These are phyloP conservation scores for Rhodophaea formosa DNA, from an alignment of 2,888 invertebrate genomes.

Conservation along the genomic window DNA sequence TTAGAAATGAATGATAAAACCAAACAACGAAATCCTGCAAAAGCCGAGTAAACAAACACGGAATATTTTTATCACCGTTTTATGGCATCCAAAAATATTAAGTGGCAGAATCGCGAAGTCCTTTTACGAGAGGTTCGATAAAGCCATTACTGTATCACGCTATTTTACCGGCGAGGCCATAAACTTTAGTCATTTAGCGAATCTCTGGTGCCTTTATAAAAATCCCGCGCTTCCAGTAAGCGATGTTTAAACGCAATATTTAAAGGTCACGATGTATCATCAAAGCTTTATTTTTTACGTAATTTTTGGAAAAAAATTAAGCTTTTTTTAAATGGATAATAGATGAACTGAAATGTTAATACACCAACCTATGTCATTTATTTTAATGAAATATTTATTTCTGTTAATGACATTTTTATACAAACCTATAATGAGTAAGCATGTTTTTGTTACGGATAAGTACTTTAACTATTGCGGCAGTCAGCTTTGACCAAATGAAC, in stretches of 20 bases:
- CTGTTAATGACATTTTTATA: too few relatives aligned
- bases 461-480: too few relatives aligned
- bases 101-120: constrained; percentile 26
- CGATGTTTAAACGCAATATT: not conserved
- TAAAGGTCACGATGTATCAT: not conserved
- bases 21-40: not conserved
- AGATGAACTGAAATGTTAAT: too few relatives aligned
- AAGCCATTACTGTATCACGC: constrained; percentile 33
- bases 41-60: not conserved
- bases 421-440: too few relatives aligned
- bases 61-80: constrained; percentile 13
- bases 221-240: not conserved
- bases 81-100: constrained; percentile 21
- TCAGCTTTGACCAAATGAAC: too few relatives aligned
- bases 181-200: constrained; percentile 32
- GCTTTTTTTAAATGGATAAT: too few relatives aligned
- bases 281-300: not conserved
- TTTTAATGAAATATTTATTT: too few relatives aligned
- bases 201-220: not conserved
- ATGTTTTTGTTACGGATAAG: too few relatives aligned
- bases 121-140: constrained; percentile 37
- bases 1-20: too few relatives aligned
- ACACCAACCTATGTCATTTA: too few relatives aligned
- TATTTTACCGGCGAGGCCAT: constrained; percentile 28
- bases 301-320: not conserved